Evolutionary conservation across 2,113 vertebrate species (phyloP), one percentile per base, ranked within the genome.

Genomic region (Alethe diademata): DNA sequence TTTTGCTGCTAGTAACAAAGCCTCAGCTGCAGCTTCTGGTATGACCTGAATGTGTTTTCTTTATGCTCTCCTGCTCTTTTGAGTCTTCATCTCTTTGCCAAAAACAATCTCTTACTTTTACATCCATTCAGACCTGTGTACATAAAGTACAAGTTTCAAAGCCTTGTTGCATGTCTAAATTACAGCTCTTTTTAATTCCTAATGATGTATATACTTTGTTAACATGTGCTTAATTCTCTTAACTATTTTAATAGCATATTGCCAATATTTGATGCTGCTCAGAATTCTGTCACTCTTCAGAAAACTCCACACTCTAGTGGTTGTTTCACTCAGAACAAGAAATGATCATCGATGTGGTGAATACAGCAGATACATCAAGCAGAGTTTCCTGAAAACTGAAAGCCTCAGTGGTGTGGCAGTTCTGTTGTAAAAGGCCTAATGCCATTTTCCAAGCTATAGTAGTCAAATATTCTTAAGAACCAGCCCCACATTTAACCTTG

Each of bases 1-100:
- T 69, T 99, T 99, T 38, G 97, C 99, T 31, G 98, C 99, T 93
- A 99, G 99, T 95, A 99, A 98, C 98, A 99, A 99, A 94, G 98
- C 98, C 67, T 99, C 99, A 2, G 98, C 98, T 9, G 99, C 98
- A 42, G 99, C 99, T 89, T 99, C 99, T 18, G 99, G 99, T 99
- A 97, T 93, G 89, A 69, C 48, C 57, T 84, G 66, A 76, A 54
- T 48, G 25, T 26, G 11, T 48, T 74, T 38, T n/a, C 28, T 25
- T 70, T 83, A 33, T 25, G 11, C 9, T 88, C 6, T 89, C 18
- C 47, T 47, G 33, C 28, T 84, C n/a, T 69, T 92, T 22, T 61
- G 22, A 50, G 12, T 57, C n/a, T 72, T 74, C n/a, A 22, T 75
- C 26, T 66, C 47, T 76, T 70, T 69, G 33, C 45, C 42, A 72